Percentiles rank a stretch among this genome's conserved stretches.
phyloP scores from a whole-genome alignment of 2,888 invertebrate genomes.

The Sycophila texana region DNA sequence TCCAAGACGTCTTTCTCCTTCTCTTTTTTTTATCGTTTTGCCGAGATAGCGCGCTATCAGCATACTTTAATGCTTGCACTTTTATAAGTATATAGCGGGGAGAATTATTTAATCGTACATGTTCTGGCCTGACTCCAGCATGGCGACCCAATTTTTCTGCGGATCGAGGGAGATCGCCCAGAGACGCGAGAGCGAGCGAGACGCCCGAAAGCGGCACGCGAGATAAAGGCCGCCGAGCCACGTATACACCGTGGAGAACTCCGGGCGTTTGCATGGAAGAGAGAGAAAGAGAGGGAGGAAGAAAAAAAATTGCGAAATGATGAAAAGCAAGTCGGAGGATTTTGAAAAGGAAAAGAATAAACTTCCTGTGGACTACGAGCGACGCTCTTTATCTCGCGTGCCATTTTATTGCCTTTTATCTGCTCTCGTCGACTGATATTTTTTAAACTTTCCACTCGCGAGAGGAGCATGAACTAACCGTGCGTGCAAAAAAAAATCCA shows the following conservation, averaged over 20 bases:
- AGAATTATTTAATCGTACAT: slow-evolving; percentile 74
- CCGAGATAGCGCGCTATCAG: slow-evolving; percentile 74
- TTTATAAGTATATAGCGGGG: slow-evolving; percentile 70
- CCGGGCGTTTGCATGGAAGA: slow-evolving; percentile 19
- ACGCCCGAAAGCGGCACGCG: background rate
- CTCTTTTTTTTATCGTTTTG: slow-evolving; percentile 72
- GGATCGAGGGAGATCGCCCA: slow-evolving; percentile 35
- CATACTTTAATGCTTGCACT: slow-evolving; percentile 74
- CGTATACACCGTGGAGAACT: slow-evolving; percentile 3
- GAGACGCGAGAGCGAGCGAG: slow-evolving; percentile 10
- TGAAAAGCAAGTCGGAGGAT: slow-evolving; percentile 17
- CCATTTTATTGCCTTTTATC: slow-evolving; percentile 54
- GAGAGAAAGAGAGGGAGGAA: slow-evolving; percentile 21
- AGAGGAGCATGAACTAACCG: background rate
- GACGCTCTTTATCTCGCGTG: slow-evolving; percentile 43
- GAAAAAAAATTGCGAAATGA: background rate
- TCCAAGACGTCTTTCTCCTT: slow-evolving; percentile 63
- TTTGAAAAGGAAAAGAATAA: slow-evolving; percentile 40
- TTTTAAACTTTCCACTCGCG: slow-evolving; percentile 52
- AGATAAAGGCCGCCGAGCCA: slow-evolving; percentile 28
- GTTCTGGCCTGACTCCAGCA: slow-evolving; percentile 72
- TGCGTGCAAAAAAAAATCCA: slow-evolving; percentile 7
- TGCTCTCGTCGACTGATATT: slow-evolving; percentile 41
- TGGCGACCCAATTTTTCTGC: slow-evolving; percentile 73
- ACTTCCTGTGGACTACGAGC: slow-evolving; percentile 34